A percentile compares a stretch with the other conserved stretches of the same genome.
Evolutionary conservation across 2,888 invertebrate species (phyloP).

Genomic region (Drosophila kanekoi): DNA sequence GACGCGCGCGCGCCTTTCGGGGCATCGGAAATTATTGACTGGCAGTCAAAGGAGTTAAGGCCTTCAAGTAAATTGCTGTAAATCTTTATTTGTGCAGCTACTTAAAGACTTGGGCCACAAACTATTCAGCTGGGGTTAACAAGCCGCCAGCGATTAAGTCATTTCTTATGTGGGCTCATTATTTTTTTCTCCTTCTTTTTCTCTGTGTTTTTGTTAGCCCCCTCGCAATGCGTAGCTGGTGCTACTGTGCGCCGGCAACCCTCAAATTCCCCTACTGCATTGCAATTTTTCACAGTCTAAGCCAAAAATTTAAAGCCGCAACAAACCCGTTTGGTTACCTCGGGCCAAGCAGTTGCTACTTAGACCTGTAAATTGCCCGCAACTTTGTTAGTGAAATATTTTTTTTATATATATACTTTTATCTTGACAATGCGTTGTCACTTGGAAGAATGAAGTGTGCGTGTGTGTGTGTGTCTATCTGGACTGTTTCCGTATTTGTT

Average conservation of each 20-base stretch:
- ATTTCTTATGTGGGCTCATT: slow-evolving; percentile 79
- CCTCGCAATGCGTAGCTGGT: slow-evolving; percentile 58
- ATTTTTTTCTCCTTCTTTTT: slow-evolving; percentile 44
- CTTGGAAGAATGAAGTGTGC: slow-evolving; percentile 23
- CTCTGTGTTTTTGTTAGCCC: neutral
- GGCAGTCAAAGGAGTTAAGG: slow-evolving; percentile 56
- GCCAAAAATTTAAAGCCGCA: slow-evolving; percentile 68
- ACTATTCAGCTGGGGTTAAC: slow-evolving; percentile 66
- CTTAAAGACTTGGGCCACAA: slow-evolving; percentile 63
- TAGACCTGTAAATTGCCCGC: slow-evolving; percentile 48
- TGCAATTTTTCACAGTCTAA: slow-evolving; percentile 66
- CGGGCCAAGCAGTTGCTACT: slow-evolving; percentile 29
- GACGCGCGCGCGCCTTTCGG: slow-evolving; percentile 44
- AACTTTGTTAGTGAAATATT: slow-evolving; percentile 62
- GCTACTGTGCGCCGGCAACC: slow-evolving; percentile 73
- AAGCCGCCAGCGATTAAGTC: slow-evolving; percentile 82
- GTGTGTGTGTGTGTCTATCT: slow-evolving; percentile 17
- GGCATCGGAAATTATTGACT: slow-evolving; percentile 76
- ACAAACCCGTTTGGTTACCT: slow-evolving; percentile 53
- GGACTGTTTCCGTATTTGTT: slow-evolving; percentile 56
- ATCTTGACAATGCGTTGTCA: slow-evolving; percentile 70
- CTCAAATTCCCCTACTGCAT: slow-evolving; percentile 4
- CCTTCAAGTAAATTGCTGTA: slow-evolving; percentile 75
- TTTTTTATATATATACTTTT: slow-evolving; percentile 52
- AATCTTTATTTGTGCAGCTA: slow-evolving; percentile 81